phyloP scores from a whole-genome alignment of 2,797 vertebrate species.

The Chromis chromis region DNA sequence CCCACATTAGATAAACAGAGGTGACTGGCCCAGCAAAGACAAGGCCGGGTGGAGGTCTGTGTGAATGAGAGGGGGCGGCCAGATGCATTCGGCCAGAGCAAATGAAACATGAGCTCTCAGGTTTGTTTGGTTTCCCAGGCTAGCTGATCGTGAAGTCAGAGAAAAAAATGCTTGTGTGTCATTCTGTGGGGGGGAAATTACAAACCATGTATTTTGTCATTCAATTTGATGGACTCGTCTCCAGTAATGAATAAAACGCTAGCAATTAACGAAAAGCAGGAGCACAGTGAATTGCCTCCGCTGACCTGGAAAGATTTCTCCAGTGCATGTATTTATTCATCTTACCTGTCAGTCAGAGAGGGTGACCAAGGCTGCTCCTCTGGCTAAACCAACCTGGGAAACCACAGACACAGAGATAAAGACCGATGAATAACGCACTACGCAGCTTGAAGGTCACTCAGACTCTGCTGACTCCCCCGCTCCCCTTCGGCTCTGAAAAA shows the following conservation, averaged over 20 bases:
- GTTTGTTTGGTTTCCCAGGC: background rate
- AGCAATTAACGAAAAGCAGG: background rate
- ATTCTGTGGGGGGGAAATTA: background rate
- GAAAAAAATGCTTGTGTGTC: background rate
- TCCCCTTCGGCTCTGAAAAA: conserved; percentile 23
- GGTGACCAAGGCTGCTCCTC: conserved; percentile 22
- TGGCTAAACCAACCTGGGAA: conserved; percentile 8
- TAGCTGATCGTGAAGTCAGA: background rate
- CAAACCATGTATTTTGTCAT: background rate
- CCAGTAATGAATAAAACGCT: background rate
- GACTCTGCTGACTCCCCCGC: conserved; percentile 2
- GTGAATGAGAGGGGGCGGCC: no score
- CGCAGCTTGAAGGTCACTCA: conserved; percentile 34
- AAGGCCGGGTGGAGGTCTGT: no score
- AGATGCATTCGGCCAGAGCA: no score
- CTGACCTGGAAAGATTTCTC: conserved; percentile 32
- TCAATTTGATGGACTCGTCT: background rate
- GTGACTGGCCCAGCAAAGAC: no score
- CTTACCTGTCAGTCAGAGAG: conserved; percentile 47
- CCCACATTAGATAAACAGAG: no score
- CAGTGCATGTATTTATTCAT: conserved; percentile 47
- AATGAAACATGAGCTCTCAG: no score
- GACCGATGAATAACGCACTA: conserved; percentile 15
- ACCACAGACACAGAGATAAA: conserved; percentile 22
- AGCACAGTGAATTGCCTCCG: background rate